phyloP scores from a whole-genome alignment of 2,113 vertebrate species.

The Hippocampus abdominalis region DNA sequence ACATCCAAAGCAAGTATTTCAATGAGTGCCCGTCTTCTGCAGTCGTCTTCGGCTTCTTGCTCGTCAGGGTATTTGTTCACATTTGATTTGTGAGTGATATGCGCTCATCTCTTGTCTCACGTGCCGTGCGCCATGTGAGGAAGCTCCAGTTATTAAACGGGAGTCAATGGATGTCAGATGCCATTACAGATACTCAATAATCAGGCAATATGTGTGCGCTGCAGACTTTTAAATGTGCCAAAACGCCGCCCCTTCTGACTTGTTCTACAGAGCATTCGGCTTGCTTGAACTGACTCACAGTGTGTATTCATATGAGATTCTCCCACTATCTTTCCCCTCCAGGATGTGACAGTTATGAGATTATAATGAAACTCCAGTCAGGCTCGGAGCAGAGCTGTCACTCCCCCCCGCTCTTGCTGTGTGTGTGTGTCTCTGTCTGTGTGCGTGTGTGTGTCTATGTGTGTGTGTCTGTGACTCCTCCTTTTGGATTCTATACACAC shows the following conservation, averaged over 20 bases:
- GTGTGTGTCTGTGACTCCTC: constrained; percentile 39
- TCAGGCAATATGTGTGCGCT: not conserved
- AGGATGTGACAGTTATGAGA: constrained; percentile 63
- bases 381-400: constrained; percentile 45
- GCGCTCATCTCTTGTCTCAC: not conserved
- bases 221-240: not conserved
- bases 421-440: constrained; percentile 28
- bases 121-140: not conserved
- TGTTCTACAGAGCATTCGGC: not conserved
- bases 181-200: not conserved
- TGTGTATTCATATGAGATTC: not conserved
- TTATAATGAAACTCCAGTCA: constrained; percentile 67
- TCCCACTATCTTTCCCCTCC: constrained; percentile 19
- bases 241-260: not conserved
- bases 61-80: not conserved
- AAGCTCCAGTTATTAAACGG: not conserved
- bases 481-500: not conserved
- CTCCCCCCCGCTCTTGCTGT: not conserved
- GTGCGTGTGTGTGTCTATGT: constrained; percentile 38
- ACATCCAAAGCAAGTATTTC: not conserved
- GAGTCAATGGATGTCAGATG: too few relatives aligned
- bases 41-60: too few relatives aligned
- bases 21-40: not conserved
- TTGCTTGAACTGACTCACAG: not conserved
- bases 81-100: too few relatives aligned